Base-by-base conservation (phyloP, 1,140 invertebrate species). In the Subanguina moxae region DNA sequence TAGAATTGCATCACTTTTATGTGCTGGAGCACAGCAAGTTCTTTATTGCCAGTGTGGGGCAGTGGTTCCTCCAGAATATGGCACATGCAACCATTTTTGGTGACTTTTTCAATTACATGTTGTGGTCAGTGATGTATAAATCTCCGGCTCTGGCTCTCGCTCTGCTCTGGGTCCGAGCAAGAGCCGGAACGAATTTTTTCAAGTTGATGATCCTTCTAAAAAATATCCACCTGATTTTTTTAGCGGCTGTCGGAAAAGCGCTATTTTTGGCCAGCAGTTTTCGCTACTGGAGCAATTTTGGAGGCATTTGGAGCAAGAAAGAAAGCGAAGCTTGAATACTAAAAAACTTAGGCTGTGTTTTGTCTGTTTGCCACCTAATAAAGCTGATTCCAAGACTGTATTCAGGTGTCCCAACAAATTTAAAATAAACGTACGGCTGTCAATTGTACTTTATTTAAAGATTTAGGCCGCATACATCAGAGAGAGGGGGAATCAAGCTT, bases 21-120 rank as follows among this genome's bases (percentile, higher is more conserved):
- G 57, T 69, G 57, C 57, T 74, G 32, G 74, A 74, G 42, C 75
- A 77, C 43, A 38, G 75, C 23, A 76, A 77, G 52, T 74, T 38
- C 48, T 74, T 76, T 48, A 13, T 72, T 1, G 72, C 59, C 19
- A 73, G 74, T 52, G 78, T 75, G 42, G 74, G 74, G 7, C 74
- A 76, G 56, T 76, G 74, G 74, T 76, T 78, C 48, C 61, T 76
- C 11, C 74, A 76, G 61, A 76, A 76, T 63, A 76, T 76, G 74
- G 74, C 74, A 9, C 74, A 76, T 57, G 73, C 71, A 15, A 75
- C 65, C 1, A 32, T 76, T 8, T 68, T 58, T 25, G 57, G 23
- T 65, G 8, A 52, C 23, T 52, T 52, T 7, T n/a, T n/a, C n/a
- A n/a, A n/a, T n/a, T n/a, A n/a, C n/a, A n/a, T n/a, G n/a, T n/a